Evolutionary conservation across 2,113 vertebrate genomes (phyloP), one percentile per base, ranked within the genome.

Genomic region (Vulpes vulpes): DNA sequence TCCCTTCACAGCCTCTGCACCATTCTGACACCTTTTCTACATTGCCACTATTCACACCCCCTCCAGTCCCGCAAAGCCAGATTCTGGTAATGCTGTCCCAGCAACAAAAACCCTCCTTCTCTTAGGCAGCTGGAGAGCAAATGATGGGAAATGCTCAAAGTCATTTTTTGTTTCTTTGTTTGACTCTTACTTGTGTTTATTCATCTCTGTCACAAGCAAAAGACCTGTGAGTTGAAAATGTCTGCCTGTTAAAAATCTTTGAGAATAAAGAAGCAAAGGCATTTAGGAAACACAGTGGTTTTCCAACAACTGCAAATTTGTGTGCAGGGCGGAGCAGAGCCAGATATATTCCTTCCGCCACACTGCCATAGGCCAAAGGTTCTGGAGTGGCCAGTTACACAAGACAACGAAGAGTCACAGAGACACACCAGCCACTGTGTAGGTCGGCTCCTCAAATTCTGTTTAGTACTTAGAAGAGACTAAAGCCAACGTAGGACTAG

Each of bases 81-180:
- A 0, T 32, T 62, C 5, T 27, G 4, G 57, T 14, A 74, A 62
- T n/a, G 20, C 11, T 65, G 43, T 22, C 1, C 7, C 5, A 8
- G 9, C 60, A 43, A 22, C 16, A 79, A 17, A 86, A 57, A 80
- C 0, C 0, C 8, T 27, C 17, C 11, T 55, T 3, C 57, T 74
- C 5, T 69, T 22, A 69, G 43, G 53, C 5, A 27, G 1, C 38
- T 30, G 11, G 62, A 57, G 16, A 69, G 8, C 22, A 51, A 17
- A 49, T 71, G 17, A 62, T 3, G 43, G 65, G 11, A 76, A 49
- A 32, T 11, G 8, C 12, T 74, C 8, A 23, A 14, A 43, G 15
- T 5, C 22, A 5, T 11, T 94, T 57, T 55, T 32, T 15, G 19
- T 69, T 89, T 55, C 4, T 55, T 81, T 78, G 11, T 65, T 57